Evolutionary conservation across 2,797 vertebrate genomes (phyloP), one percentile per base, ranked within the genome.

Genomic region (Euphonia xanthogaster): DNA sequence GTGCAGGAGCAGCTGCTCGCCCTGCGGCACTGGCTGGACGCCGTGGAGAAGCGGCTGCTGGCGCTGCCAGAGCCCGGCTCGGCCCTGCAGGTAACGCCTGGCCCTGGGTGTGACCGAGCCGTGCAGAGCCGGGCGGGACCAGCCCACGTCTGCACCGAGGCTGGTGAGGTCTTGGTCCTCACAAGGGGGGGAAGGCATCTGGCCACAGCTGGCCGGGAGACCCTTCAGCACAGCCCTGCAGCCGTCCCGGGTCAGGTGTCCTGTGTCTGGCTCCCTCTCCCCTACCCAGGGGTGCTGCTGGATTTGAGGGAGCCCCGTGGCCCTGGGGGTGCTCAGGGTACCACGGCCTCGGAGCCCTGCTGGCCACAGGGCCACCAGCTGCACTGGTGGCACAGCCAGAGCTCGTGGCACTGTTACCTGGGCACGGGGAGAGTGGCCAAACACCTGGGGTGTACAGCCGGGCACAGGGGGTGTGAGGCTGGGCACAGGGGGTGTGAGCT

Each of bases 1-100:
- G 98, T 98, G 94, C 98, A 98, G 37, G 98, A 98, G 94, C 98
- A 98, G 92, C 98, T 99, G 96, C 94, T 96, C 78, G 98, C 98
- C 19, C 97, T 99, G 95, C 97, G 98, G 90, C 97, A 97, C 94
- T 98, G 98, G 98, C 98, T 99, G 94, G 98, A 96, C 30, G 92
- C 92, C 27, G 96, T 99, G 97, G 98, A 99, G 98, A 98, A 97
- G 98, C 98, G 96, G 94, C 96, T 98, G 9, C 89, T 73, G 7
- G 9, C 27, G 3, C 48, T 57, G 27, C 79, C 85, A 0, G 77
- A 84, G 51, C 63, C 50, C 0, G 35, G 65, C 40, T 50, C 92
- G 37, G 97, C 98, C 72, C 87, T 78, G 40, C 96, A 96, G 98
- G 98, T 88, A 81, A 68, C 7, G 25, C 2, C 30, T 7, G 61